Evolutionary conservation across 2,113 vertebrate species (phyloP).

Genomic region (Columba livia): DNA sequence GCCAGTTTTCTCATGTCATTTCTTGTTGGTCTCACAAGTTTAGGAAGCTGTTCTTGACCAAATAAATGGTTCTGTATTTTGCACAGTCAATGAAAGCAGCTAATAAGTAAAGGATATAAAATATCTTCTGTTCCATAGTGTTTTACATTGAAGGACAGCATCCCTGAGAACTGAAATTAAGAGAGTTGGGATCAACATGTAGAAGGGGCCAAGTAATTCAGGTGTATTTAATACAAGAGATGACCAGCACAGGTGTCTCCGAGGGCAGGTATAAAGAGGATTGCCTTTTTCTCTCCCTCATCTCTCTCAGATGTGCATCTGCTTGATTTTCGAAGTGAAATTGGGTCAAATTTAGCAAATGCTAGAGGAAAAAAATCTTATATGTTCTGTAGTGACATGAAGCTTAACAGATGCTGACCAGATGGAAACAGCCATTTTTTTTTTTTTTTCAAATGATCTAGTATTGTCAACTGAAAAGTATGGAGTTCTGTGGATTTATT

Average conservation of each 20-base stretch:
- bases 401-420: conserved; percentile 29
- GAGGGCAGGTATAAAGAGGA: neutral
- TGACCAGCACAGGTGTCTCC: neutral
- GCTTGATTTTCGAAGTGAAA: neutral
- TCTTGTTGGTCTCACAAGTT: neutral
- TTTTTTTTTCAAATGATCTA: neutral
- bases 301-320: neutral
- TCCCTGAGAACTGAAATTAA: neutral
- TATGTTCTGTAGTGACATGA: neutral
- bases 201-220: neutral
- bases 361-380: neutral
- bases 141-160: neutral
- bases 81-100: neutral
- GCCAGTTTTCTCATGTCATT: neutral
- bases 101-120: neutral
- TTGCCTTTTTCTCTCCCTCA: neutral
- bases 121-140: neutral
- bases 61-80: neutral
- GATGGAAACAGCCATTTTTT: neutral
- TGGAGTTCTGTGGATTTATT: conserved; percentile 13
- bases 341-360: neutral
- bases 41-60: neutral
- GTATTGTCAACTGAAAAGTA: neutral
- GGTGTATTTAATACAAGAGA: neutral
- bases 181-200: neutral